phyloP scores from a whole-genome alignment of 2,113 vertebrate genomes.

The Neolamprologus brichardi region DNA sequence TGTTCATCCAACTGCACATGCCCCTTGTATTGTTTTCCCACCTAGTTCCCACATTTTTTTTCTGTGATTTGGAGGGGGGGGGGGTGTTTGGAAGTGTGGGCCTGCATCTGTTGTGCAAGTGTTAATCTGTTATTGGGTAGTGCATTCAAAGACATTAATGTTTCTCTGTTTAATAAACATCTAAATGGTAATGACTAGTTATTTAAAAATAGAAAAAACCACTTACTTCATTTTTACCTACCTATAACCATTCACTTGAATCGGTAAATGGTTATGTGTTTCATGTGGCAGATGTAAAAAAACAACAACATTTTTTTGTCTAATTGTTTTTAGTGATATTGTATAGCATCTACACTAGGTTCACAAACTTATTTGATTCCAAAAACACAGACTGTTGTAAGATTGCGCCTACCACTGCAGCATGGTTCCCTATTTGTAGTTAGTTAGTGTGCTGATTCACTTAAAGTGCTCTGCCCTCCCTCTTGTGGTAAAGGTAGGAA shows the following conservation, averaged over 20 bases:
- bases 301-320: not conserved
- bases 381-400: not conserved
- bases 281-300: not conserved
- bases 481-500: slow-evolving; percentile 47
- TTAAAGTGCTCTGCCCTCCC: slow-evolving; percentile 7
- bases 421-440: not conserved
- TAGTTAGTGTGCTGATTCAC: not conserved
- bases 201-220: not conserved
- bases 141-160: not conserved
- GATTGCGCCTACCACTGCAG: not conserved
- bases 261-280: not conserved
- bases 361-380: not conserved
- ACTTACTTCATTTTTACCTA: not conserved
- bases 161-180: not conserved
- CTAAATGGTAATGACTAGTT: not conserved
- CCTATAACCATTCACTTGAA: not conserved
- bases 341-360: not conserved
- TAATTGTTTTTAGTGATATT: not conserved
- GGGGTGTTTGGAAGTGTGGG: not conserved
- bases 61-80: not conserved
- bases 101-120: not conserved
- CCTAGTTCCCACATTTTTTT: not conserved
- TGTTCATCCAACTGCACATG: not conserved
- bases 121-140: not conserved
- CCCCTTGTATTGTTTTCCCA: not conserved